Evolutionary conservation across 2,113 vertebrate species (phyloP).

Genomic region (Lepus americanus): DNA sequence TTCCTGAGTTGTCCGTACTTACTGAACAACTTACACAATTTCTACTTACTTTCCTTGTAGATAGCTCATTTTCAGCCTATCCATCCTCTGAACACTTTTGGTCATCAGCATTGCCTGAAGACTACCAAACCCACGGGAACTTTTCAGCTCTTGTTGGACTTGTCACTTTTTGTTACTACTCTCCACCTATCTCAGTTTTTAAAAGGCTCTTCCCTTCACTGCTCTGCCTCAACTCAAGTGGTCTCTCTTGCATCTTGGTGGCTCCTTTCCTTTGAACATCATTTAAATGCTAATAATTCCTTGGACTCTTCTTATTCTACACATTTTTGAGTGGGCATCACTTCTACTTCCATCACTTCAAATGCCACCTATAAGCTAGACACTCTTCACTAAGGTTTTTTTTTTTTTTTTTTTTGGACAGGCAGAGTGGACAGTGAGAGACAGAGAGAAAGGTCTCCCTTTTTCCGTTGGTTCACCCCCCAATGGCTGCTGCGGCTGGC

Average conservation of each 20-base stretch:
- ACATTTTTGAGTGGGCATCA: background rate
- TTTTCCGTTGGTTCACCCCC: too few relatives aligned
- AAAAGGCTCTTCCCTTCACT: background rate
- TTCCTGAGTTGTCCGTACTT: conserved; percentile 21
- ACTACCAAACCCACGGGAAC: background rate
- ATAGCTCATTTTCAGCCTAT: background rate
- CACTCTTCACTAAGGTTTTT: background rate
- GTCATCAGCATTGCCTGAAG: background rate
- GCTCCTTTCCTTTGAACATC: background rate
- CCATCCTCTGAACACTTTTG: background rate
- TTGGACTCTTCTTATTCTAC: background rate
- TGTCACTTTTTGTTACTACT: background rate
- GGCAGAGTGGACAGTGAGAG: too few relatives aligned
- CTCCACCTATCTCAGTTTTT: background rate
- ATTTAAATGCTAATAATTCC: background rate
- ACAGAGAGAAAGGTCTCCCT: too few relatives aligned
- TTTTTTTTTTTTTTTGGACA: too few relatives aligned
- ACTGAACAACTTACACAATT: conserved; percentile 17
- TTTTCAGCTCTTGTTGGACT: background rate
- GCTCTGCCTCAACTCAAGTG: background rate
- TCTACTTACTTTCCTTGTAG: background rate
- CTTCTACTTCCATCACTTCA: conserved; percentile 26
- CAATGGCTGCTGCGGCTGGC: too few relatives aligned
- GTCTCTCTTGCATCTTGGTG: background rate
- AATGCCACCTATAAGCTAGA: conserved; percentile 5